Conservation (phyloP, 2,888 invertebrate species). For the Gonocerus acuteangulatus region DNA sequence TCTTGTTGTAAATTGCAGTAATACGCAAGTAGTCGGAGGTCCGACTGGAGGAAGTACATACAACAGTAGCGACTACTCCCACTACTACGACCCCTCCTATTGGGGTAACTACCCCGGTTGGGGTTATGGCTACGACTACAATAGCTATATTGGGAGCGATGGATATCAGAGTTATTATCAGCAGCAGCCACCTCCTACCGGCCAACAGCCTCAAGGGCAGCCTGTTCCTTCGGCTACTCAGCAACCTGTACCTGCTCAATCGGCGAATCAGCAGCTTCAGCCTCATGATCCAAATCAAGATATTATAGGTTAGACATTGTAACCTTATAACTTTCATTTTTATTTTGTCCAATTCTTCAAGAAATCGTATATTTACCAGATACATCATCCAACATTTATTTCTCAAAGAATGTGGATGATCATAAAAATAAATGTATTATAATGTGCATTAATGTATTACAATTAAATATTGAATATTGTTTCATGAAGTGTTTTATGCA, state of each 20-base stretch:
- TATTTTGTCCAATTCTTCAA: too few species aligned
- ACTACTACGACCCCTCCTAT: slow-evolving; percentile 77
- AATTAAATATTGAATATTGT: too few species aligned
- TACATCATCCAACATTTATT: too few species aligned
- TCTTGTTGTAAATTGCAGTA: slow-evolving; percentile 13
- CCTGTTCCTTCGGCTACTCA: neutral
- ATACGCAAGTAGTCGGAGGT: slow-evolving; percentile 40
- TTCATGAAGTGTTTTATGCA: too few species aligned
- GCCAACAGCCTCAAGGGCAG: slow-evolving; percentile 1
- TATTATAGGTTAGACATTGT: slow-evolving; percentile 24
- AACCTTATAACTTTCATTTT: neutral
- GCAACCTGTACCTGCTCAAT: neutral
- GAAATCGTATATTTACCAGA: too few species aligned
- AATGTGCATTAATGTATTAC: too few species aligned
- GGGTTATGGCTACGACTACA: slow-evolving; percentile 55
- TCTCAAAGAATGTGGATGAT: too few species aligned
- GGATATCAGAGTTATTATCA: slow-evolving; percentile 18
- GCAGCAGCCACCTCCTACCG: slow-evolving; percentile 26
- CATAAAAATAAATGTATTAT: too few species aligned
- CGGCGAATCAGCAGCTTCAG: neutral
- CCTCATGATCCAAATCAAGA: slow-evolving; percentile 13
- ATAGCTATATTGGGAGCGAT: slow-evolving; percentile 24
- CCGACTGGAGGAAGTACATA: slow-evolving; percentile 2
- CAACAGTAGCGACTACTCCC: slow-evolving; percentile 54
- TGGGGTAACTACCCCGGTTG: slow-evolving; percentile 76